These are phyloP conservation scores for Epizoanthus rinbou DNA, from an alignment of 92 coral and sea anemone species.

Conservation along the genomic window DNA sequence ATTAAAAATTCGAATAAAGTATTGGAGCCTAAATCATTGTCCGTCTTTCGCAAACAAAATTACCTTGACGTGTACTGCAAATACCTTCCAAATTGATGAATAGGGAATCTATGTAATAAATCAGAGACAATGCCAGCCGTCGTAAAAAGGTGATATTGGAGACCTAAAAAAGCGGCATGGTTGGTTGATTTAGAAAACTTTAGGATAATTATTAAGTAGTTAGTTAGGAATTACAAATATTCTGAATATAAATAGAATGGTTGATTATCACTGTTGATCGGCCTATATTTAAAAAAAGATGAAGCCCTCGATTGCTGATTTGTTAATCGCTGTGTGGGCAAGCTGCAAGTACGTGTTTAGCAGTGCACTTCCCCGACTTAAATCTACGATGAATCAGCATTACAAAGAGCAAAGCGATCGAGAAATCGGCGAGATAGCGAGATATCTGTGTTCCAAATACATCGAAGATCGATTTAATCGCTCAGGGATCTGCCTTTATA, in stretches of 20 bases:
- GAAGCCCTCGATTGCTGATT: constrained; percentile 10
- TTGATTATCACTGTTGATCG: neutral
- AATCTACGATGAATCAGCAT: constrained; percentile 3
- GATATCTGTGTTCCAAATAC: constrained; percentile 73
- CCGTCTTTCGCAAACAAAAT: no score
- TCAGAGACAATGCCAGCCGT: no score
- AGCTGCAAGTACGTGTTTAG: neutral
- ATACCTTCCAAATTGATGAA: no score
- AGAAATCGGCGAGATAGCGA: constrained; percentile 71
- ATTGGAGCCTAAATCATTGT: no score
- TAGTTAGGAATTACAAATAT: constrained; percentile 13
- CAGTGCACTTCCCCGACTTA: neutral
- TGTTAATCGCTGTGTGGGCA: neutral
- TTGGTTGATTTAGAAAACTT: neutral
- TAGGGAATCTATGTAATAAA: no score
- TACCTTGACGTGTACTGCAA: no score
- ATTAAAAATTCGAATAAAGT: no score
- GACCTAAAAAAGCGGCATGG: neutral
- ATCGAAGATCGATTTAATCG: constrained; percentile 67
- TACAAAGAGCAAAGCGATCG: neutral
- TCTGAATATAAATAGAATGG: constrained; percentile 2
- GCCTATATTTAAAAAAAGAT: neutral
- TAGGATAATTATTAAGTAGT: constrained; percentile 1
- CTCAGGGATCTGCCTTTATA: constrained; percentile 52
- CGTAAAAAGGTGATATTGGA: no score